phyloP scores from a whole-genome alignment of 2,888 invertebrate genomes.

The Sclerodermus sp. region DNA sequence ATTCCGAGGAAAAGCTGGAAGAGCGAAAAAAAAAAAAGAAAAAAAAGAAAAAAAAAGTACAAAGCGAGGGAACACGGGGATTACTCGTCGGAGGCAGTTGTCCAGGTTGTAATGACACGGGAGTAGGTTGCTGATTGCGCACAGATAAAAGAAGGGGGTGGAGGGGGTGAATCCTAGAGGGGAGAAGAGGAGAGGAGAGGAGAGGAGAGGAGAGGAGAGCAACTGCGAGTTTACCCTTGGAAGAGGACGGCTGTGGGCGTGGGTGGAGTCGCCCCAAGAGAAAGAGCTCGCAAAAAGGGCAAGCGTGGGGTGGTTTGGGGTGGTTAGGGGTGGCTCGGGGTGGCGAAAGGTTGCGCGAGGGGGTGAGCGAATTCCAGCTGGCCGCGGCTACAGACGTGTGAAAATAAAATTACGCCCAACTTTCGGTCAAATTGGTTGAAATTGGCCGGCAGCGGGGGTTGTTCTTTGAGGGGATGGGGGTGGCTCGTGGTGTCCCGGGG shows the following conservation, averaged over 20 bases:
- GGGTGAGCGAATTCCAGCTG: constrained; percentile 5
- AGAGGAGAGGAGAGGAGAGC: constrained; percentile 2
- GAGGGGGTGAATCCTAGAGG: constrained; percentile 7
- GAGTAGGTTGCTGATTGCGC: constrained; percentile 44
- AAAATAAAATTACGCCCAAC: constrained; percentile 64
- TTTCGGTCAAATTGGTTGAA: constrained; percentile 66
- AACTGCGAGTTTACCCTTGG: background rate
- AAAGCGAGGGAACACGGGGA: too few relatives aligned
- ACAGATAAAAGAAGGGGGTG: constrained; percentile 43
- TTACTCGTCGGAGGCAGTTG: too few relatives aligned
- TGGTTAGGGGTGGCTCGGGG: constrained; percentile 14
- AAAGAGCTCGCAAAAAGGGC: too few relatives aligned
- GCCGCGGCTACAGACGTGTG: constrained; percentile 55
- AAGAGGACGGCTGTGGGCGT: too few relatives aligned
- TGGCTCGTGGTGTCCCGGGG: background rate
- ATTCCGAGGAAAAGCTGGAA: too few relatives aligned
- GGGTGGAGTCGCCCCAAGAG: too few relatives aligned
- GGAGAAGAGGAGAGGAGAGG: constrained; percentile 10
- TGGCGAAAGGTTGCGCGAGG: constrained; percentile 9
- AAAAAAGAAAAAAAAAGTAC: too few relatives aligned
- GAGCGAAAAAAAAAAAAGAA: too few relatives aligned
- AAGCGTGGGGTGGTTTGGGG: constrained; percentile 16
- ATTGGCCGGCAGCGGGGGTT: constrained; percentile 59
- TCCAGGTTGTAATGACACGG: background rate
- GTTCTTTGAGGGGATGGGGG: constrained; percentile 7